Base-by-base conservation (phyloP, 2,797 vertebrate genomes). In the Acrocephalus scirpaceus region DNA sequence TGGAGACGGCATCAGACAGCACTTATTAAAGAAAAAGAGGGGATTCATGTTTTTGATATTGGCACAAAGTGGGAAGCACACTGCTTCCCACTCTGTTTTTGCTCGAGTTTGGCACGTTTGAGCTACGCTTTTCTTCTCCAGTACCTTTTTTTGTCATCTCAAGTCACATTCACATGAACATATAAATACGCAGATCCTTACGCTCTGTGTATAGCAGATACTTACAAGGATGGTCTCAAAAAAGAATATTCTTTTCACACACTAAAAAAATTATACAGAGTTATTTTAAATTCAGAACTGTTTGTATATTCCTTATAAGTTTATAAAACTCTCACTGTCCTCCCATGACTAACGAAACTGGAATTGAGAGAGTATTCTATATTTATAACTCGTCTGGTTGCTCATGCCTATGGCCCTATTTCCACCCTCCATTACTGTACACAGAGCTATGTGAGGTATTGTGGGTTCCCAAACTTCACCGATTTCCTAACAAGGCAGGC, bases 281-380 rank as follows among this genome's bases (percentile, higher is more conserved):
- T 97, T 97, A 98, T 97, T 97, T 97, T 98, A 98, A 97, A 97
- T 97, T 90, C 97, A 96, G 96, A 97, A 97, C 97, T 97, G 97
- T 98, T 98, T 98, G 97, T 97, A 98, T 98, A 98, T 98, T 98
- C 98, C 98, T 98, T 98, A 98, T 98, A 98, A 98, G 98, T 98
- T 98, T 98, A 98, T 98, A 97, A 98, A 98, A 97, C 97, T 97
- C 97, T 96, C 98, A 96, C 97, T 96, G 97, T 97, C 96, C 96
- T 96, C 95, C 96, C 97, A 97, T 98, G 98, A 98, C 98, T 98
- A 98, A 98, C 94, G 70, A 80, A 96, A 96, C 97, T 97, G 98
- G 98, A 98, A 98, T 98, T 97, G 97, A 97, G 97, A 96, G 97
- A 96, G 97, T 96, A 96, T 86, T 97, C 98, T 98, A 98, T 98